phyloP scores from a whole-genome alignment of 2,797 vertebrate species.

The Fistularia tabacaria region DNA sequence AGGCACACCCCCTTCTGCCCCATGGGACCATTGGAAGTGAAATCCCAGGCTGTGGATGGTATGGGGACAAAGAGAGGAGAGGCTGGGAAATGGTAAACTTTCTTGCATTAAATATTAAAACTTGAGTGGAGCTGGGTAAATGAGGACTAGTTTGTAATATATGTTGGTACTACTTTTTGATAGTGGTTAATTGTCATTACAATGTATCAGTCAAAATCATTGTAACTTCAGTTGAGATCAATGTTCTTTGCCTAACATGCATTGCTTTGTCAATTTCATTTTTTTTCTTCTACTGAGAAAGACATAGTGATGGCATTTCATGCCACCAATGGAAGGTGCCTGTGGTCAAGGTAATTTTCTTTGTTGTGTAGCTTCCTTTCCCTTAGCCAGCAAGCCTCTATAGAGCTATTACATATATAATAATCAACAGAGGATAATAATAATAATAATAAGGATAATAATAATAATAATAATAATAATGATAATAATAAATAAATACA shows the following conservation, averaged over 20 bases:
- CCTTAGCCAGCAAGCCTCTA: too few species aligned
- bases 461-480: too few species aligned
- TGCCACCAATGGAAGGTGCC: too few species aligned
- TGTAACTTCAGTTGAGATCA: constrained; percentile 76
- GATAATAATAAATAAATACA: too few species aligned
- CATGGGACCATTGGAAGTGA: constrained; percentile 72
- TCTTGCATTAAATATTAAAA: constrained; percentile 81
- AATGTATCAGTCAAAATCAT: constrained; percentile 74
- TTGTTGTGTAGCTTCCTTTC: too few species aligned
- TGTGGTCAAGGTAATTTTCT: too few species aligned
- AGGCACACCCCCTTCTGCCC: constrained; percentile 52
- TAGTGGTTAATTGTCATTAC: constrained; percentile 69
- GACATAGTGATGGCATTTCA: background rate
- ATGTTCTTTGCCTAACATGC: constrained; percentile 70
- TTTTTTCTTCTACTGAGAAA: constrained; percentile 3
- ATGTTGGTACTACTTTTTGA: background rate
- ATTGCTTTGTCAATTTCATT: constrained; percentile 60
- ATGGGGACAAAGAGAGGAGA: constrained; percentile 25
- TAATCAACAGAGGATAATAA: too few species aligned
- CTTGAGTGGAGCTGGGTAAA: constrained; percentile 80
- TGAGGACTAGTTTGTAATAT: constrained; percentile 75
- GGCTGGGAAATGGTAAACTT: constrained; percentile 68
- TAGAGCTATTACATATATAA: too few species aligned
- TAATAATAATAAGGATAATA: too few species aligned
- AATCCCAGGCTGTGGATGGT: constrained; percentile 47